These are phyloP conservation scores for Phenacoccus solenopsis DNA, from an alignment of 1,140 invertebrate genomes.

Conservation along the genomic window DNA sequence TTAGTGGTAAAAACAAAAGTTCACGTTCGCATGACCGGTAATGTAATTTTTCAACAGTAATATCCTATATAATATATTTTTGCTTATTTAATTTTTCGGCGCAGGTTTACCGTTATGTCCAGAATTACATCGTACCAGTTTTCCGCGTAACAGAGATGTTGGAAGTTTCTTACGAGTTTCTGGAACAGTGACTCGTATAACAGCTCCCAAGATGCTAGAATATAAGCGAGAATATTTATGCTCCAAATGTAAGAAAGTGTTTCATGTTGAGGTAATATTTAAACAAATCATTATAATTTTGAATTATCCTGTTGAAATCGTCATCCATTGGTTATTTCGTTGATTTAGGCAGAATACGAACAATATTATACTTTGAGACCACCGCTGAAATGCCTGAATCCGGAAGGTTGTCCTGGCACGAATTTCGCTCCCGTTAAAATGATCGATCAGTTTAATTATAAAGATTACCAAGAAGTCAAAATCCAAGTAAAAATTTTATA, in stretches of 20 bases:
- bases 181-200: conserved; percentile 60
- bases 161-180: conserved; percentile 49
- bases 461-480: conserved; percentile 86
- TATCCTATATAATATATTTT: not conserved
- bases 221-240: conserved; percentile 59
- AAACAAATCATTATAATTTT: conserved; percentile 11
- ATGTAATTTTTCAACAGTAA: conserved; percentile 4
- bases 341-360: conserved; percentile 44
- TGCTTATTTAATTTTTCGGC: conserved; percentile 18
- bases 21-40: conserved; percentile 43
- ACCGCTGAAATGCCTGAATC: conserved; percentile 47
- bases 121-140: conserved; percentile 41
- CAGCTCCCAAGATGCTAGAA: conserved; percentile 62
- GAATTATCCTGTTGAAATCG: not conserved
- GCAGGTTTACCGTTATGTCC: conserved; percentile 43
- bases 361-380: conserved; percentile 46
- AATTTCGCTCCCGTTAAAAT: conserved; percentile 39
- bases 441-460: conserved; percentile 50
- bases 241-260: conserved; percentile 58
- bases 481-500: conserved; percentile 44
- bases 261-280: conserved; percentile 43
- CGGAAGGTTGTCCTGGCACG: conserved; percentile 41
- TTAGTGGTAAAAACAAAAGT: conserved; percentile 48
- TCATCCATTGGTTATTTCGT: not conserved
- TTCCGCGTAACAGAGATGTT: conserved; percentile 52